Evolutionary conservation across 2,797 vertebrate species (phyloP), one percentile per base, ranked within the genome.

Genomic region (Leptoclinus maculatus): DNA sequence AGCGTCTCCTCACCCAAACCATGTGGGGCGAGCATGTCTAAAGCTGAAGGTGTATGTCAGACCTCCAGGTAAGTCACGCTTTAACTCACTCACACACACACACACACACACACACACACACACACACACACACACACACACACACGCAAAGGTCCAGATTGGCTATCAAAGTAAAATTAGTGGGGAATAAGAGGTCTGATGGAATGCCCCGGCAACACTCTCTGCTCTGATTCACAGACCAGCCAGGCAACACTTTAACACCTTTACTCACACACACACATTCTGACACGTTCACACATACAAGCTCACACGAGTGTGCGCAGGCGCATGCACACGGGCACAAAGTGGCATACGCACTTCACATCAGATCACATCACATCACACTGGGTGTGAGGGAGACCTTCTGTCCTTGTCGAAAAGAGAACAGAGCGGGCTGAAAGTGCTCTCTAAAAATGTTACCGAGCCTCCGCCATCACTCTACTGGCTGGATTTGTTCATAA

Each of bases 11-110:
- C 95, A 96, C 79, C 94, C 95, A n/a, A 96, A 95, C 91, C 95
- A 96, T 49, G 94, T 94, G 91, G 95, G 95, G 65, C 93, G 94
- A 86, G 92, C 94, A 54, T 96, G 95, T 94, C 93, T 96, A 91
- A 96, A 95, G 92, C 90, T 96, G 90, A 96, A 96, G 92, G 95
- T 96, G 89, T 96, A 95, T 76, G 95, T 96, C 82, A 95, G 95
- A 94, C 95, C 95, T 90, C 93, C 95, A 92, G 94, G 95, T 95
- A 92, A 94, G 94, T 93, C 90, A 90, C 38, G 72, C 88, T 92
- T 78, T 76, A 45, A 78, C 89, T 60, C 82, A 36, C 60, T 34
- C 80, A 59, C 71, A 25, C 70, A n/a, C 68, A 57, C 56, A 68
- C n/a, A n/a, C n/a, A n/a, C n/a, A n/a, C n/a, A n/a, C n/a, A n/a